Evolutionary conservation across 1,140 invertebrate species (phyloP).

Genomic region (Melitaea cinxia): DNA sequence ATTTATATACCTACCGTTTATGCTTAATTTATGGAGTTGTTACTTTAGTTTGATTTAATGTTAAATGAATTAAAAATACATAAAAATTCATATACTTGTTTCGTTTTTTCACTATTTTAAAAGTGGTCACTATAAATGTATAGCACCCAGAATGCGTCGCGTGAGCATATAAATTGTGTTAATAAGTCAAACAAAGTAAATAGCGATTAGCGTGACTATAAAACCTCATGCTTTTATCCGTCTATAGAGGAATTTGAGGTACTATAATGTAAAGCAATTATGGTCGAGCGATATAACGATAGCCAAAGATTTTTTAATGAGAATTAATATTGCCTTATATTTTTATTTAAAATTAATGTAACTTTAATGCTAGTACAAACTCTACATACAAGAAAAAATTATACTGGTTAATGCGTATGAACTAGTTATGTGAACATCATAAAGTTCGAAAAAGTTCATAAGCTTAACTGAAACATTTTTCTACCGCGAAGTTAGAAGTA

Average conservation of each 20-base stretch:
- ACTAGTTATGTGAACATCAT: too few relatives aligned
- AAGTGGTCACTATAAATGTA: constrained; percentile 3
- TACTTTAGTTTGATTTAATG: background rate
- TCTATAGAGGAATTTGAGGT: constrained; percentile 29
- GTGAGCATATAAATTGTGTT: constrained; percentile 47
- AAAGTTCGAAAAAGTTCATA: too few relatives aligned
- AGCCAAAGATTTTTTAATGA: constrained; percentile 1
- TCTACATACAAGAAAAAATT: too few relatives aligned
- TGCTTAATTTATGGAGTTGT: background rate
- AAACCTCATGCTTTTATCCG: constrained; percentile 19
- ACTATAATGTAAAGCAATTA: constrained; percentile 12
- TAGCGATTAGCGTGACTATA: constrained; percentile 57
- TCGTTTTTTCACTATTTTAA: constrained; percentile 1
- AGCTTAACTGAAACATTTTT: too few relatives aligned
- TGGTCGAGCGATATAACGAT: constrained; percentile 7
- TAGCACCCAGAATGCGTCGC: constrained; percentile 38
- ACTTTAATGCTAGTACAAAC: background rate
- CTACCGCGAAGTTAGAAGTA: too few relatives aligned
- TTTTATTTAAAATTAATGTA: background rate
- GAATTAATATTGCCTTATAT: background rate
- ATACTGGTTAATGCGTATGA: too few relatives aligned
- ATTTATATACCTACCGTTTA: constrained; percentile 13
- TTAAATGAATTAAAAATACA: too few relatives aligned
- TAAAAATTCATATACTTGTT: too few relatives aligned
- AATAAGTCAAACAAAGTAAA: constrained; percentile 43